These are phyloP conservation scores for Xylophagus ater DNA, from an alignment of 2,888 invertebrate genomes.

Conservation along the genomic window DNA sequence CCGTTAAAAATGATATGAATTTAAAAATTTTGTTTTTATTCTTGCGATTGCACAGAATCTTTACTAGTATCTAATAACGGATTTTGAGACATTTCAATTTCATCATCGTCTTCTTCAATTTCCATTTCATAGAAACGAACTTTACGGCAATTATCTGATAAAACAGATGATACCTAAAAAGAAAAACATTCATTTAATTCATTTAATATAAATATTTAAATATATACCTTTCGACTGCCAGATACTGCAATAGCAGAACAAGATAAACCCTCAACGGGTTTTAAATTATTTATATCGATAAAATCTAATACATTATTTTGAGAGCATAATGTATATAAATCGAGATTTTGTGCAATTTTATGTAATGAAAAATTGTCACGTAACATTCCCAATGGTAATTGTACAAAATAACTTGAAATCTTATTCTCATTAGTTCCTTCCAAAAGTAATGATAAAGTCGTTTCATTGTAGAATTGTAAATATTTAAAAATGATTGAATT, in stretches of 20 bases:
- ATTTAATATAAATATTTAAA: constrained; percentile 20
- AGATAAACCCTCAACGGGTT: constrained; percentile 54
- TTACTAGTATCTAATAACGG: constrained; percentile 35
- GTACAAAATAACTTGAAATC: constrained; percentile 42
- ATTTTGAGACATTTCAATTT: constrained; percentile 46
- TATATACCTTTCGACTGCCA: constrained; percentile 47
- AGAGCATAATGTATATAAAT: no score
- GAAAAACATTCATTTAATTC: constrained; percentile 12
- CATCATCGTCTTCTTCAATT: constrained; percentile 83
- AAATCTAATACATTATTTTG: constrained; percentile 46
- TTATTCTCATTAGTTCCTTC: constrained; percentile 45
- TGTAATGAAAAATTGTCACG: constrained; percentile 39
- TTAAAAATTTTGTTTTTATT: no score
- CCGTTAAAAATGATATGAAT: background rate
- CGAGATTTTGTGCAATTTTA: no score
- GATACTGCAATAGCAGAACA: constrained; percentile 69
- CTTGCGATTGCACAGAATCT: constrained; percentile 26
- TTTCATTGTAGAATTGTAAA: constrained; percentile 59
- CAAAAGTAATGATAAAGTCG: constrained; percentile 57
- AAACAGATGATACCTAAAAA: constrained; percentile 60
- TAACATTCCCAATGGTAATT: constrained; percentile 33
- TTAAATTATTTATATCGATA: constrained; percentile 44
- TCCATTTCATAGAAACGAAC: constrained; percentile 87
- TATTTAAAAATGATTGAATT: constrained; percentile 48
- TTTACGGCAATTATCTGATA: constrained; percentile 67